Evolutionary conservation across 2,797 vertebrate genomes (phyloP).

Genomic region (Malacoraja senta): DNA sequence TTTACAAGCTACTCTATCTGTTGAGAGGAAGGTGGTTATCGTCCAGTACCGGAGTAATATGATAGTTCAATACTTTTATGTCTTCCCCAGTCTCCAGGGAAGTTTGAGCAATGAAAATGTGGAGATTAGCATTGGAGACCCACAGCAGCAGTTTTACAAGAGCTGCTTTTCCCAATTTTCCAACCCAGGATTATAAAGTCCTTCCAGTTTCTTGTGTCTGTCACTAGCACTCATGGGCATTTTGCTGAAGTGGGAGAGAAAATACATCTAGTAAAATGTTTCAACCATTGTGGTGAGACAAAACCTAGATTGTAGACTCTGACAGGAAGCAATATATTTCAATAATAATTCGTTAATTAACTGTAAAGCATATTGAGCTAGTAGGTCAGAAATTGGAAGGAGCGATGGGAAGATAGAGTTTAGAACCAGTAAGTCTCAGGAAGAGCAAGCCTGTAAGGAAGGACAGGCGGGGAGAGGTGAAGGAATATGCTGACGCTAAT

Average conservation of each 20-base stretch:
- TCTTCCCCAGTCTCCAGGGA: conserved; percentile 4
- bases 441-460: no score
- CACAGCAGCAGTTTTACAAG: neutral
- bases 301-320: neutral
- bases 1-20: conserved; percentile 26
- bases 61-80: conserved; percentile 14
- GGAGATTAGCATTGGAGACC: conserved; percentile 12
- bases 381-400: no score
- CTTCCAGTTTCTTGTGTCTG: neutral
- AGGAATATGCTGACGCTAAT: no score
- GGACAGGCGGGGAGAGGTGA: no score
- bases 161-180: neutral
- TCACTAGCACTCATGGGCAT: neutral
- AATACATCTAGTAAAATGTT: neutral
- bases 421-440: no score
- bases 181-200: neutral
- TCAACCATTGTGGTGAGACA: neutral
- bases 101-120: neutral
- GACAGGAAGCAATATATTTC: neutral
- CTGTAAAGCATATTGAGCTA: neutral
- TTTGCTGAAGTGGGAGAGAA: neutral
- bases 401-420: no score
- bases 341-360: neutral
- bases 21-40: conserved; percentile 1
- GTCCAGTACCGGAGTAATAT: neutral